Conservation (phyloP, 2,113 vertebrate genomes). For the Dromiciops gliroides region DNA sequence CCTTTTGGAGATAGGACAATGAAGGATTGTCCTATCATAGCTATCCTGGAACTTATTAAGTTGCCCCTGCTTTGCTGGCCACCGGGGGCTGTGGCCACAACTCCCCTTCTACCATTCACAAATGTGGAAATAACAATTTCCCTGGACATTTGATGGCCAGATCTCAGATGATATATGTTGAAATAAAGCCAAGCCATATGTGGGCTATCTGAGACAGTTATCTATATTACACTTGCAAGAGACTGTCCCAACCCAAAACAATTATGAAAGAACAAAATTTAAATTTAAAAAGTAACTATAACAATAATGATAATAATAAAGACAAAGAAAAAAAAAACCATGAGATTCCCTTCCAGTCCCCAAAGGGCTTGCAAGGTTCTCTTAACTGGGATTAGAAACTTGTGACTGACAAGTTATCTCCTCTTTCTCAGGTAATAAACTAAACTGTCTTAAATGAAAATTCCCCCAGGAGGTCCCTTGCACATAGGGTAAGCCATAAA, state of each 20-base stretch:
- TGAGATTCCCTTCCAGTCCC: background rate
- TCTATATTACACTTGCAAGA: background rate
- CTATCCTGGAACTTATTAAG: too few species aligned
- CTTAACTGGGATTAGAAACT: background rate
- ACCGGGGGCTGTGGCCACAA: too few species aligned
- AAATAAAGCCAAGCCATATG: background rate
- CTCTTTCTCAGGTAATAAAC: background rate
- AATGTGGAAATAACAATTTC: too few species aligned
- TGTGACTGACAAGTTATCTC: background rate
- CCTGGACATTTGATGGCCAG: background rate
- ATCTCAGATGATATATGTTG: background rate
- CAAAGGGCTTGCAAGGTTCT: too few species aligned
- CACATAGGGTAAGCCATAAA: background rate
- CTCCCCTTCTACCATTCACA: too few species aligned
- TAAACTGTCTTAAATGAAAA: background rate
- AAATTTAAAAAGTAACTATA: background rate
- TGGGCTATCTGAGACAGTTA: background rate
- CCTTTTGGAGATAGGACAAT: too few species aligned
- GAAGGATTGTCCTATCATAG: too few species aligned
- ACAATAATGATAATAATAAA: background rate
- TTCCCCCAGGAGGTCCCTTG: background rate
- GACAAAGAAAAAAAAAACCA: background rate
- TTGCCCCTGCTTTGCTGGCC: too few species aligned
- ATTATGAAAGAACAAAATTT: background rate
- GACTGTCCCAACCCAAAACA: background rate